Evolutionary conservation across 1,140 invertebrate species (phyloP).

Genomic region (Samia ricini): DNA sequence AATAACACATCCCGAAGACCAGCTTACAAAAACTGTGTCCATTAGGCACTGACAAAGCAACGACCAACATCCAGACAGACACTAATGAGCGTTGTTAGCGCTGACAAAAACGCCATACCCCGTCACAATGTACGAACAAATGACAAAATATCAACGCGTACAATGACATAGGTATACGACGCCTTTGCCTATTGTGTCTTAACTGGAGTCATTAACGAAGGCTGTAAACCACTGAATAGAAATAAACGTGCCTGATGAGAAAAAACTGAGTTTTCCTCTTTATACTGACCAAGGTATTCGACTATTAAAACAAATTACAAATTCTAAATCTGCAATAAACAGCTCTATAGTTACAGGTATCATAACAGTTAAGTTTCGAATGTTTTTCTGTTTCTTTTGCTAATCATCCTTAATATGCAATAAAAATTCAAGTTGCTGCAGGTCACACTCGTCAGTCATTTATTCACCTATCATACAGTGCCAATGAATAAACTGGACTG

Average conservation of each 20-base stretch:
- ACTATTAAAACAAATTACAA: neutral
- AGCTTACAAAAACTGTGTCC: conserved; percentile 5
- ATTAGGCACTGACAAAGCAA: conserved; percentile 5
- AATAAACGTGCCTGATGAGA: neutral
- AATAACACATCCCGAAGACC: neutral
- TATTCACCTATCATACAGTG: no score
- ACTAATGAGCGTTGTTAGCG: conserved; percentile 8
- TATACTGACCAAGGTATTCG: neutral
- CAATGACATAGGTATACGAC: neutral
- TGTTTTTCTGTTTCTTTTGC: neutral
- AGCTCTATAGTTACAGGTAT: neutral
- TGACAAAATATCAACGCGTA: conserved; percentile 4
- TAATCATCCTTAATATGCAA: no score
- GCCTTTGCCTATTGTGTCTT: neutral
- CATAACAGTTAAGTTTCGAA: neutral
- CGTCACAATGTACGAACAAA: conserved; percentile 7
- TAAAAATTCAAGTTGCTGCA: no score
- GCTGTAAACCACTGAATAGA: neutral
- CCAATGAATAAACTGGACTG: no score
- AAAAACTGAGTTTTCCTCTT: neutral
- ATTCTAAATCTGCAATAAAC: neutral
- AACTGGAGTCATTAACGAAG: neutral
- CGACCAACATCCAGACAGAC: conserved; percentile 8
- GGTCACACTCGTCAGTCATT: no score
- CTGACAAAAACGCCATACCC: conserved; percentile 3